Base-by-base conservation (phyloP, 2,113 vertebrate species). In the Syngnathus typhle region DNA sequence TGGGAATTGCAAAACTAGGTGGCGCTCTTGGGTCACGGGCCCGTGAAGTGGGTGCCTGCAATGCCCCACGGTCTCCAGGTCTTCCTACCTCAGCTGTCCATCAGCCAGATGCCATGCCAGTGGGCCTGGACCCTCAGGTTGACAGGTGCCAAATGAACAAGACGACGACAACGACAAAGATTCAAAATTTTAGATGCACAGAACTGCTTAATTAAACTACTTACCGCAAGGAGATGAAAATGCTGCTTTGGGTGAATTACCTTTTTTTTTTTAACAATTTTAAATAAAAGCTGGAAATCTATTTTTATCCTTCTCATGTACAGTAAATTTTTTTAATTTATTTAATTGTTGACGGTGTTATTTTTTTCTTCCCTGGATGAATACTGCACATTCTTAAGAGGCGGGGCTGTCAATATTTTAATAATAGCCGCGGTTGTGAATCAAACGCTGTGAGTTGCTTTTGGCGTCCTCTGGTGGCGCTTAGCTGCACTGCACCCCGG, bases 71-170 rank as follows among this genome's bases (percentile, higher is more conserved):
- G 95, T 68, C 87, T 98, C 0, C 0, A 39, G 12, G 86, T 96
- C 10, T 7, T 83, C 59, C 78, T 96, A 68, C 95, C 96, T 18
- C 81, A 43, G 0, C 78, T 96, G 58, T 85, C 85, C 46, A 49
- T 83, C 52, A 75, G 66, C 70, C 89, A 94, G 86, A 75, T 95
- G 88, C 93, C 95, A 0, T 94, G 92, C 75, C 89, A 88, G 56
- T 98, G 95, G 96, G 96, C 88, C 70, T 99, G 97, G 97, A 88
- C 92, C 1, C 83, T 99, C 49, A 90, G 68, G 65, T 79, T 99
- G 67, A 94, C 81, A 1, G 85, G 86, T 0, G 60, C 90, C 64
- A 72, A 59, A 6, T 92, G 77, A 76, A 70, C 63, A 46, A 65
- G 19, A 27, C 7, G 54, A 55, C 23, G 21, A 55, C n/a, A n/a